Evolutionary conservation across 1,140 invertebrate species (phyloP).

Genomic region (Drosophila pectinifera): DNA sequence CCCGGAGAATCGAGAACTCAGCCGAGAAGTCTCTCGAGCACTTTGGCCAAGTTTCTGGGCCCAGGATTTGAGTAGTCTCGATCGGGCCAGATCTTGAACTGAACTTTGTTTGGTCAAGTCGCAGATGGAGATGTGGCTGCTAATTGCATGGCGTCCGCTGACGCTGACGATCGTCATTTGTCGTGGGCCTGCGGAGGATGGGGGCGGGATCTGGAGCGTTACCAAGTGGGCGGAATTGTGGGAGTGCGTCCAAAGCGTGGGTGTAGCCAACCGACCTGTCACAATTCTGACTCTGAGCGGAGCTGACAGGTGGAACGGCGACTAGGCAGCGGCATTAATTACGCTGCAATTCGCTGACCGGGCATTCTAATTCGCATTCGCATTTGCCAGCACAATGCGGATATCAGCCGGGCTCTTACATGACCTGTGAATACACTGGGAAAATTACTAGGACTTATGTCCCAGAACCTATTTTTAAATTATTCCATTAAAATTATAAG

Average conservation of each 20-base stretch:
- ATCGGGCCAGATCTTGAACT: slow-evolving; percentile 48
- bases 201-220: slow-evolving; percentile 3
- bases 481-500: neutral
- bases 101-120: slow-evolving; percentile 56
- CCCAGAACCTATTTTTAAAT: neutral
- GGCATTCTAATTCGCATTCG: slow-evolving; percentile 58
- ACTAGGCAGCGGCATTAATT: slow-evolving; percentile 65
- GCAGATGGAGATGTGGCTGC: slow-evolving; percentile 38
- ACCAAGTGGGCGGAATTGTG: slow-evolving; percentile 34
- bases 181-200: slow-evolving; percentile 23
- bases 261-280: slow-evolving; percentile 50
- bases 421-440: slow-evolving; percentile 14
- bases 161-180: slow-evolving; percentile 57
- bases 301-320: slow-evolving; percentile 59
- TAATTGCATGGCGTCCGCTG: slow-evolving; percentile 59
- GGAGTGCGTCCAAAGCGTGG: slow-evolving; percentile 8
- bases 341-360: slow-evolving; percentile 52
- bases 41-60: slow-evolving; percentile 70
- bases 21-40: slow-evolving; percentile 46
- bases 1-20: slow-evolving; percentile 1
- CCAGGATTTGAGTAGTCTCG: slow-evolving; percentile 61
- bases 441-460: neutral
- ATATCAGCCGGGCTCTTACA: slow-evolving; percentile 38
- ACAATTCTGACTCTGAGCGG: slow-evolving; percentile 64
- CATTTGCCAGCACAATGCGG: slow-evolving; percentile 58